A percentile compares a stretch with the other conserved stretches of the same genome.
Evolutionary conservation across 2,113 vertebrate genomes (phyloP).

Genomic region (Panthera tigris): DNA sequence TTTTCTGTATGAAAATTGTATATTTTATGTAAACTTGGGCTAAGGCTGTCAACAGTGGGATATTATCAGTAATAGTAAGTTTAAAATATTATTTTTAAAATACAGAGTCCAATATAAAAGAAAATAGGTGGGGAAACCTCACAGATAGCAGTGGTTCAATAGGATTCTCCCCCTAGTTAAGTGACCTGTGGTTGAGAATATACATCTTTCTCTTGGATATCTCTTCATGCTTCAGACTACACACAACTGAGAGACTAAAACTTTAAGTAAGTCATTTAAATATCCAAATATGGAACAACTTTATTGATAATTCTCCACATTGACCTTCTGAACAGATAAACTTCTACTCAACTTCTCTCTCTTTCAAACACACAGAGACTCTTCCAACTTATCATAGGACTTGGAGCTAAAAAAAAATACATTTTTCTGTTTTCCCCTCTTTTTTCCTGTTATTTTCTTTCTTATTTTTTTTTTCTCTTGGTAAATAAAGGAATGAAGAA

Average conservation of each 20-base stretch:
- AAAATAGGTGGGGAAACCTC: neutral
- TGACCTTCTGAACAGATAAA: neutral
- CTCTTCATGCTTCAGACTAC: neutral
- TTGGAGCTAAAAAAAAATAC: neutral
- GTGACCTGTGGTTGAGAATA: neutral
- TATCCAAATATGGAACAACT: neutral
- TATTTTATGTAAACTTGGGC: neutral
- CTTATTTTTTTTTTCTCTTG: neutral
- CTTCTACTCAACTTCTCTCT: neutral
- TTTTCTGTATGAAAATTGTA: neutral
- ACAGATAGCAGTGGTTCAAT: neutral
- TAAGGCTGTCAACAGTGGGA: neutral
- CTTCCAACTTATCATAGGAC: neutral
- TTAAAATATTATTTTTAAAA: neutral
- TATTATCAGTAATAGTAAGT: neutral
- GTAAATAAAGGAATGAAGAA: neutral
- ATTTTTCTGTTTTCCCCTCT: neutral
- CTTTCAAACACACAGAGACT: neutral
- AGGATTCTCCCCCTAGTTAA: neutral
- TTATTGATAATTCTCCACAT: neutral
- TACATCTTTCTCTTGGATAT: neutral
- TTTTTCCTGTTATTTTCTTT: neutral
- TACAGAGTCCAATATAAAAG: neutral
- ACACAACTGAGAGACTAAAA: neutral
- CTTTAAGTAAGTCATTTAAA: neutral